phyloP scores from a whole-genome alignment of 2,113 vertebrate species.

The Eptesicus fuscus region DNA sequence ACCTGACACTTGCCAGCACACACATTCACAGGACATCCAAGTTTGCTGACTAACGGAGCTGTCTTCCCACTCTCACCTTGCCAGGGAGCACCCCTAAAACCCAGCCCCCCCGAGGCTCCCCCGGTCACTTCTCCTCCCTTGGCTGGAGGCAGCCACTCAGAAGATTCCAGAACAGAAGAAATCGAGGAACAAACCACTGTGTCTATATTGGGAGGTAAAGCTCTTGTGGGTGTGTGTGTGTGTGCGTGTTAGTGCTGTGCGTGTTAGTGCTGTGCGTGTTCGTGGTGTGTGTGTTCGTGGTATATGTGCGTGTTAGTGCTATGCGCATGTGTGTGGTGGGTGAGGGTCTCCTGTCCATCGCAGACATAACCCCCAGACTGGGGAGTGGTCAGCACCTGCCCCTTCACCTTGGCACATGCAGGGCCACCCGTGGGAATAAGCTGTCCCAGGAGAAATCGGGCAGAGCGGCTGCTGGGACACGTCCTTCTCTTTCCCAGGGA shows the following conservation, averaged over 20 bases:
- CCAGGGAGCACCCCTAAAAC: conserved; percentile 28
- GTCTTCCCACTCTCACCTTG: accelerated
- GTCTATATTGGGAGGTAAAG: conserved; percentile 65
- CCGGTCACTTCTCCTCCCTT: conserved; percentile 78
- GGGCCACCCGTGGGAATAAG: too few relatives aligned
- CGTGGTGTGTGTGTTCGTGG: too few relatives aligned
- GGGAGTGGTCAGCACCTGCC: accelerated
- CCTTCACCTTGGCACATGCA: neutral
- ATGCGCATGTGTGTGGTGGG: neutral
- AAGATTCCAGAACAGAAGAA: conserved; percentile 51
- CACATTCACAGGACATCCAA: accelerated
- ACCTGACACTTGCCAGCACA: accelerated
- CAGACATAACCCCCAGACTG: too few relatives aligned
- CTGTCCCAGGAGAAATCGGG: neutral
- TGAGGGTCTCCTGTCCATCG: neutral
- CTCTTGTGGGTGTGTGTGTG: neutral
- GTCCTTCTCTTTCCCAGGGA: neutral
- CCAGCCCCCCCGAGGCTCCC: conserved; percentile 63
- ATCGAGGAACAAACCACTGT: accelerated
- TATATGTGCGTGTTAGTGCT: too few relatives aligned
- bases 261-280: too few relatives aligned
- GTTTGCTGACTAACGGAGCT: accelerated
- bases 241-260: too few relatives aligned
- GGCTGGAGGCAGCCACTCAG: accelerated
- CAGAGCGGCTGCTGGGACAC: neutral